Conservation (phyloP, 2,797 vertebrate genomes). For the Sebastes trivittatus region DNA sequence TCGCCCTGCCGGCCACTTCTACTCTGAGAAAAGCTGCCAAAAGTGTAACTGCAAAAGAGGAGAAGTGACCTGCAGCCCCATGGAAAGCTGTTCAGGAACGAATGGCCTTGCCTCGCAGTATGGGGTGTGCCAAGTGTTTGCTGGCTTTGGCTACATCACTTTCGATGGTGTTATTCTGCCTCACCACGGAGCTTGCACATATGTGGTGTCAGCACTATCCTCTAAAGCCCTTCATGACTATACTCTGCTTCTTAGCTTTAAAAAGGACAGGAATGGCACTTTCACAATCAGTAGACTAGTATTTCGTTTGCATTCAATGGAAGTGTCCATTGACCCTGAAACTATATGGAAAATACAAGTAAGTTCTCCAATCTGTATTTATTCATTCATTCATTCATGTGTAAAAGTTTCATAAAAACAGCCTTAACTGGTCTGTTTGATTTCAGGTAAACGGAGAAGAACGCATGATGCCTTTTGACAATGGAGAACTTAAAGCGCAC, state of each 20-base stretch:
- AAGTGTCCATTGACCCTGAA: constrained; percentile 29
- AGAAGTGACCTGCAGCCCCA: constrained; percentile 52
- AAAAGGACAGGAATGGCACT: neutral
- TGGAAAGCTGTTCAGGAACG: constrained; percentile 49
- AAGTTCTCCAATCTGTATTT: neutral
- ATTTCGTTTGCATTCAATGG: neutral
- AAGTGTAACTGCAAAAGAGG: constrained; percentile 59
- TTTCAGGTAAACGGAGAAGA: constrained; percentile 55
- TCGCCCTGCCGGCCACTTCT: constrained; percentile 50
- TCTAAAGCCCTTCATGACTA: constrained; percentile 2
- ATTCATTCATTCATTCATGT: neutral
- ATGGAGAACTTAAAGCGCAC: constrained; percentile 16
- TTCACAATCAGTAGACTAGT: constrained; percentile 1
- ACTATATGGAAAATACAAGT: constrained; percentile 45
- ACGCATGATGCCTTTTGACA: constrained; percentile 27
- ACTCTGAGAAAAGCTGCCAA: constrained; percentile 57
- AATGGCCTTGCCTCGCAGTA: constrained; percentile 10
- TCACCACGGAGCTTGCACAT: constrained; percentile 41
- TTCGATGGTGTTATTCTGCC: constrained; percentile 35
- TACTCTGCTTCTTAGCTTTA: constrained; percentile 31
- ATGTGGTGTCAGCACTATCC: constrained; percentile 18
- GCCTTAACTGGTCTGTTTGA: neutral
- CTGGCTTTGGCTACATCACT: constrained; percentile 51
- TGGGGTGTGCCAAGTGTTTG: constrained; percentile 42
- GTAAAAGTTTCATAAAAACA: neutral